Evolutionary conservation across 2,797 vertebrate genomes (phyloP), one percentile per base, ranked within the genome.

Genomic region (Gambusia yucatana): DNA sequence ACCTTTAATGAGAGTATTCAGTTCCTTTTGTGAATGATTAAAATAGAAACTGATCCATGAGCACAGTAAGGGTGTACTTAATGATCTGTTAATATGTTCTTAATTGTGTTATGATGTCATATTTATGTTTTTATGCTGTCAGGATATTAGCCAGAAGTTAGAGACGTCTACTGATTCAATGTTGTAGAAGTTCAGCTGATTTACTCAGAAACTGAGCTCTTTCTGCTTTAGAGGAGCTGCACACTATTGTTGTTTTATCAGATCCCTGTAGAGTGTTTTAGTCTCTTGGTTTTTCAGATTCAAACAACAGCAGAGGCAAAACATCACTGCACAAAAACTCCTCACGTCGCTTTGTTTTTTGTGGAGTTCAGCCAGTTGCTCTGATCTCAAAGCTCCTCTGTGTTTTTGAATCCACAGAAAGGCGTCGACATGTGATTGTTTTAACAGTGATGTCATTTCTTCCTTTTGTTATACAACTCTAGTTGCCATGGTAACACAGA

Each of bases 221-320:
- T 36, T 44, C 17, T 55, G 47, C 47, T 39, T 73, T 22, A 14
- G 16, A 50, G 47, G 46, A 36, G 36, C 65, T 69, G 65, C 9
- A 25, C 22, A n/a, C 8, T 22, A 39, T 65, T 36, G 9, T 6
- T 6, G 4, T 43, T 43, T 20, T 69, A 13, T 43, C 55, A 61
- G 73, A 30, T 28, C n/a, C 41, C 13, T 11, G 6, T 1, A 17
- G 52, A 44, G 28, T 30, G 57, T 46, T 47, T 80, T 57, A 77
- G 75, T 59, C 17, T 44, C 70, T 22, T 57, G 69, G 71, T 80
- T 70, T 73, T 59, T 36, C 76, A 84, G 75, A 59, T 59, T 82
- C 76, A 65, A 52, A 55, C 67, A 46, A 75, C 79, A 85, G 78
- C 88, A 88, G 88, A 77, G 84, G 89, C 82, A 84, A 87, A 89